These are phyloP conservation scores for Penelope pileata DNA, from an alignment of 2,113 vertebrate genomes.

Conservation along the genomic window DNA sequence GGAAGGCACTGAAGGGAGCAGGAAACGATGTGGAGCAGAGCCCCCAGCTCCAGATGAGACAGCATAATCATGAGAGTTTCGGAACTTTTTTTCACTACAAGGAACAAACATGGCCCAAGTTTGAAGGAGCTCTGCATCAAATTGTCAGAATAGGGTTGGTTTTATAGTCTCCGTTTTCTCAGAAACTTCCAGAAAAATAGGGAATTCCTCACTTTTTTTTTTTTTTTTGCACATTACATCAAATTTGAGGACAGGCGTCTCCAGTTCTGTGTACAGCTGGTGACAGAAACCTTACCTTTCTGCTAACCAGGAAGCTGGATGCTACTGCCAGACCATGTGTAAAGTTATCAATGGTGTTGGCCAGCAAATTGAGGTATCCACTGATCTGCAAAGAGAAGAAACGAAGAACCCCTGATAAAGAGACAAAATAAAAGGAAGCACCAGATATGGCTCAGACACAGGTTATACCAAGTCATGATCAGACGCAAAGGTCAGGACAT, in stretches of 20 bases:
- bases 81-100: no score
- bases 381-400: slow-evolving; percentile 83
- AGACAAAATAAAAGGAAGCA: not conserved
- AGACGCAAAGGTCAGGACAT: not conserved
- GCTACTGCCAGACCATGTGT: slow-evolving; percentile 96
- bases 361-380: slow-evolving; percentile 96
- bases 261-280: not conserved
- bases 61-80: no score
- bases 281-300: slow-evolving; percentile 85
- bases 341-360: slow-evolving; percentile 98
- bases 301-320: slow-evolving; percentile 96
- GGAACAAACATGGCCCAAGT: not conserved
- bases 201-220: not conserved
- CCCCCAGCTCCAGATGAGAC: no score
- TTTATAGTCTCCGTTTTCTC: not conserved
- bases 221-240: not conserved
- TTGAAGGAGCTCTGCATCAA: not conserved
- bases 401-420: not conserved
- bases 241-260: not conserved
- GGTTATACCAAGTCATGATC: not conserved
- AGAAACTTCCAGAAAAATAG: not conserved
- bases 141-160: not conserved
- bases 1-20: no score
- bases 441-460: not conserved
- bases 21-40: no score